phyloP scores from a whole-genome alignment of 64 coral and sea anemone genomes.

The Anthopleura sola region DNA sequence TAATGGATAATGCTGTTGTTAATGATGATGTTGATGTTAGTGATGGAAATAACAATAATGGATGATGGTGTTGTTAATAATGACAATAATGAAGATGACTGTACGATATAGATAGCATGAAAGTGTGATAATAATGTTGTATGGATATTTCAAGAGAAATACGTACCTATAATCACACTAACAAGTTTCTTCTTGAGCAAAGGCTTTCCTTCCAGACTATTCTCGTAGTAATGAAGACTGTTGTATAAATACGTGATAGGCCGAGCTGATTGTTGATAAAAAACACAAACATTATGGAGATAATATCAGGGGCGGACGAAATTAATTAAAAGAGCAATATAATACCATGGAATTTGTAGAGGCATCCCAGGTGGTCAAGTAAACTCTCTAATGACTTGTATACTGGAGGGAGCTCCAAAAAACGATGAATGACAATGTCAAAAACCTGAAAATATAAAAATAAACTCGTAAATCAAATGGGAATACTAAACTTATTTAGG shows the following conservation, averaged over 20 bases:
- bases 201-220: conserved; percentile 64
- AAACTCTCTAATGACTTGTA: conserved; percentile 82
- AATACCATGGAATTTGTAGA: conserved; percentile 97
- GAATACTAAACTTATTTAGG: neutral
- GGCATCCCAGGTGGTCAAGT: conserved; percentile 75
- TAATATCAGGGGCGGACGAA: neutral
- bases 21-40: neutral
- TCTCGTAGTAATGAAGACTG: conserved; percentile 89
- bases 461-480: neutral
- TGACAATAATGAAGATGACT: neutral
- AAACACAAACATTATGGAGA: neutral
- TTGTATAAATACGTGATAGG: conserved; percentile 97
- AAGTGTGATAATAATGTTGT: neutral
- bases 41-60: neutral
- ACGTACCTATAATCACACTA: conserved; percentile 81
- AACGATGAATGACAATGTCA: conserved; percentile 96
- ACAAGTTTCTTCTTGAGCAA: conserved; percentile 91
- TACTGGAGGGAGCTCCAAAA: conserved; percentile 87
- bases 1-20: no score
- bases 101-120: neutral
- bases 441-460: conserved; percentile 59
- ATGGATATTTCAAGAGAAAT: neutral
- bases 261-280: conserved; percentile 87
- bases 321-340: neutral
- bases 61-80: neutral